These are phyloP conservation scores for Nothobranchius furzeri DNA, from an alignment of 2,113 vertebrate species.

Conservation along the genomic window DNA sequence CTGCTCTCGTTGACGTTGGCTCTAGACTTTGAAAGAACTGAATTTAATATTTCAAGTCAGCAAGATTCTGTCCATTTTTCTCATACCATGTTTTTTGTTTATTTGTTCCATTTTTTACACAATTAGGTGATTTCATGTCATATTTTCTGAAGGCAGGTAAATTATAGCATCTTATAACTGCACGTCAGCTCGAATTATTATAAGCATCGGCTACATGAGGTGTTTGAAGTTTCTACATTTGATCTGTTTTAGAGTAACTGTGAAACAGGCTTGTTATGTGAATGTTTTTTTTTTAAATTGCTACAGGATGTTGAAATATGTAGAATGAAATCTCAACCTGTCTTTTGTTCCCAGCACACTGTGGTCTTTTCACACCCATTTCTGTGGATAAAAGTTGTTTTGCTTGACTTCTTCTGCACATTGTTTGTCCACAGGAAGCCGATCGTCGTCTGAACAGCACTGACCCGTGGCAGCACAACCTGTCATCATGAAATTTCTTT, in stretches of 20 bases:
- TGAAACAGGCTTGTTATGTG: conserved; percentile 3
- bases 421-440: conserved; percentile 46
- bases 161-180: conserved; percentile 24
- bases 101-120: no score
- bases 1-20: no score
- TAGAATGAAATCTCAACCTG: no score
- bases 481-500: conserved; percentile 35
- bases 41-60: no score
- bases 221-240: conserved; percentile 15
- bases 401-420: conserved; percentile 17
- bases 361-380: neutral
- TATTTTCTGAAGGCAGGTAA: conserved; percentile 11
- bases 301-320: no score
- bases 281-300: no score
- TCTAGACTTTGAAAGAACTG: no score
- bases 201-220: neutral
- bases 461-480: conserved; percentile 44
- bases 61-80: no score
- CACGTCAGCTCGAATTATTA: conserved; percentile 17
- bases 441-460: conserved; percentile 24
- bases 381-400: conserved; percentile 29
- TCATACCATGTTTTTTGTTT: no score
- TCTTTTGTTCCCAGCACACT: no score
- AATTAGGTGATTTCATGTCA: neutral
- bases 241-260: conserved; percentile 18